A percentile compares a stretch with the other conserved stretches of the same genome.
Evolutionary conservation across 2,797 vertebrate species (phyloP).

Genomic region (Schizopygopsis pylzovi): DNA sequence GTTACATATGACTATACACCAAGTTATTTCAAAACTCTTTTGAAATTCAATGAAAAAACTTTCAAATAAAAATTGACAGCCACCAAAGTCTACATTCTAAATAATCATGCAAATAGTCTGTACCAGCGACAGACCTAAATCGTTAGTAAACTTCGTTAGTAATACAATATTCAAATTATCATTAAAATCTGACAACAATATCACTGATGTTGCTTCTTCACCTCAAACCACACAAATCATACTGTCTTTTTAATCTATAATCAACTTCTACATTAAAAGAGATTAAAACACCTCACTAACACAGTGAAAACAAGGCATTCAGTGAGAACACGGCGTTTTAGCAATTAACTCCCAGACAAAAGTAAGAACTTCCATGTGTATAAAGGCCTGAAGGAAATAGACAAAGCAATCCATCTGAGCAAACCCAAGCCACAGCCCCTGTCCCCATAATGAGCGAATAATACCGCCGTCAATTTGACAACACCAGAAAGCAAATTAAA

Average conservation of each 20-base stretch:
- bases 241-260: not conserved
- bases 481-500: slow-evolving; percentile 17
- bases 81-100: no score
- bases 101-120: no score
- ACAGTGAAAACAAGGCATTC: not conserved
- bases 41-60: no score
- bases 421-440: slow-evolving; percentile 21
- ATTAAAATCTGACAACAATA: not conserved
- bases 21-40: no score
- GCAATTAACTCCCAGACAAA: slow-evolving; percentile 18
- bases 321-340: not conserved
- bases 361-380: slow-evolving; percentile 15
- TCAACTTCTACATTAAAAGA: not conserved
- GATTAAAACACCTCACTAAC: not conserved
- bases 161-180: not conserved
- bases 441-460: slow-evolving; percentile 29
- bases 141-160: not conserved
- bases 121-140: not conserved
- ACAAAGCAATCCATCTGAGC: slow-evolving; percentile 30
- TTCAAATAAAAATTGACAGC: no score
- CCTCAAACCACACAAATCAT: not conserved
- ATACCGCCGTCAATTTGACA: slow-evolving; percentile 14
- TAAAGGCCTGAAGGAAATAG: slow-evolving; percentile 25
- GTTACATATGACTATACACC: no score
- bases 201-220: not conserved